These are phyloP conservation scores for Forbesichthys agassizii DNA, from an alignment of 2,113 vertebrate species.

Conservation along the genomic window DNA sequence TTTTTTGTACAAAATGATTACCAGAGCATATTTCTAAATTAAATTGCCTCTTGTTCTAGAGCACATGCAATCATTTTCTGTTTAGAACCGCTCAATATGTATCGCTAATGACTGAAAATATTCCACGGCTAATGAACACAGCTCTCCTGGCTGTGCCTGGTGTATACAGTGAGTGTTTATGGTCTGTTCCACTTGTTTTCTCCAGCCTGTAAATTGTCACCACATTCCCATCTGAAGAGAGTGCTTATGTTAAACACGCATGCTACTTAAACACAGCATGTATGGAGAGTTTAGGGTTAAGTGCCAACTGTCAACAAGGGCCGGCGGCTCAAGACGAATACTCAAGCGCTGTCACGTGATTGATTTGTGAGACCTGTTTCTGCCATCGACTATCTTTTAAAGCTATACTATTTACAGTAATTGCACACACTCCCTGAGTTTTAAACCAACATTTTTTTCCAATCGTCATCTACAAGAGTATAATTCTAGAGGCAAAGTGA, in stretches of 20 bases:
- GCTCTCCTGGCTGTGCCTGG: background rate
- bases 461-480: background rate
- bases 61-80: background rate
- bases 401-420: conserved; percentile 1
- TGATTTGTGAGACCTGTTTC: background rate
- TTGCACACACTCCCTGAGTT: no score
- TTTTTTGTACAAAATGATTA: background rate
- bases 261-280: conserved; percentile 25
- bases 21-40: background rate
- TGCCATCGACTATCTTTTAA: background rate
- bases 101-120: background rate
- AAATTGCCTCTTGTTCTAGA: background rate
- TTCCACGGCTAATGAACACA: background rate
- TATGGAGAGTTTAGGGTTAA: conserved; percentile 26
- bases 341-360: background rate
- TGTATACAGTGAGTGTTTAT: conserved; percentile 12
- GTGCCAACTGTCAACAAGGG: conserved; percentile 21
- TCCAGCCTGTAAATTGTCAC: background rate
- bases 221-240: conserved; percentile 25
- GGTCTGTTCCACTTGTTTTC: background rate
- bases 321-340: conserved; percentile 29
- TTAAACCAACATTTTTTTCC: background rate
- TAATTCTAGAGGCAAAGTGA: no score
- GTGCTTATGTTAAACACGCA: conserved; percentile 27
- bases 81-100: background rate